Percentiles rank a stretch among this genome's conserved stretches.
Evolutionary conservation across 1,140 invertebrate species (phyloP).

Genomic region (Mactra quadrangularis): DNA sequence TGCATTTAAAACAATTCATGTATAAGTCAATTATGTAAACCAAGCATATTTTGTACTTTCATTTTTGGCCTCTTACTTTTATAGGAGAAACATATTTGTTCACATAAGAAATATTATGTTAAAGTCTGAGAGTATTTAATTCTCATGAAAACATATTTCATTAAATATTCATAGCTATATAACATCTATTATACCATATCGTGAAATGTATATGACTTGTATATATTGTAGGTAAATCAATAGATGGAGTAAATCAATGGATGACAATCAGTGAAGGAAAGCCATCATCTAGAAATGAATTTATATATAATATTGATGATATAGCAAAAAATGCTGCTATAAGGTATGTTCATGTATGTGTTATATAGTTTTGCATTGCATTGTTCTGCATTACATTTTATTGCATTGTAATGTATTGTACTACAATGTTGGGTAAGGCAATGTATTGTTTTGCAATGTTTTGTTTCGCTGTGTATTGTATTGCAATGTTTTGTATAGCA

Average conservation of each 20-base stretch:
- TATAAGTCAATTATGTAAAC: too few species aligned
- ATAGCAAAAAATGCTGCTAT: slow-evolving; percentile 70
- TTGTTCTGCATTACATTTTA: not conserved
- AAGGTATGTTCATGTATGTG: slow-evolving; percentile 66
- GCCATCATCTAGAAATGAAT: slow-evolving; percentile 58
- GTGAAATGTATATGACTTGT: too few species aligned
- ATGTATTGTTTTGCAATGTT: not conserved
- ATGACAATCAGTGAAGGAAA: slow-evolving; percentile 31
- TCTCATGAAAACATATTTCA: not conserved
- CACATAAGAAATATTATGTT: not conserved
- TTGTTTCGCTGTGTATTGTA: too few species aligned
- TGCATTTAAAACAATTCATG: too few species aligned
- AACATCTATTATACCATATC: too few species aligned
- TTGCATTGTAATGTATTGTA: not conserved
- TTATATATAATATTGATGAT: slow-evolving; percentile 71
- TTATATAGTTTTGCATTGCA: not conserved
- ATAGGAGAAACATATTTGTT: too few species aligned
- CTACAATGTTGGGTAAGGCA: not conserved
- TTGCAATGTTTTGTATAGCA: too few species aligned
- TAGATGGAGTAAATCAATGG: slow-evolving; percentile 66
- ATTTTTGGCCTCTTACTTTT: too few species aligned
- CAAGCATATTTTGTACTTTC: too few species aligned
- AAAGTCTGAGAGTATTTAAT: not conserved
- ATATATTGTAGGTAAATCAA: slow-evolving; percentile 51
- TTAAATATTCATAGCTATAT: too few species aligned